phyloP scores from a whole-genome alignment of 2,797 vertebrate genomes.

The Vultur gryphus region DNA sequence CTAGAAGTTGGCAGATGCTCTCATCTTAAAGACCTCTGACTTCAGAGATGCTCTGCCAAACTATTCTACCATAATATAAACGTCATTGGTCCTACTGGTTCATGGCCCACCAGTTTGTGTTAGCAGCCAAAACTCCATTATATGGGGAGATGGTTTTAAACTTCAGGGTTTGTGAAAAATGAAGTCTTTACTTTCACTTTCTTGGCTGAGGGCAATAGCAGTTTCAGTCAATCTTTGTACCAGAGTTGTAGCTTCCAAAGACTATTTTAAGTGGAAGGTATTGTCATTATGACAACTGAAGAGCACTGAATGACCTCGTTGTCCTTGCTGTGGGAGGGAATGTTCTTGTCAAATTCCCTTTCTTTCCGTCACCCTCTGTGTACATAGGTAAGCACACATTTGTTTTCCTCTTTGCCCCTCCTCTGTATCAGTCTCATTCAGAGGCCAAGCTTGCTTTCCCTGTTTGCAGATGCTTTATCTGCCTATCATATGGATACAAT shows the following conservation, averaged over 20 bases:
- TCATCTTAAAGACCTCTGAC: not conserved
- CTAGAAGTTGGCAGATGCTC: not conserved
- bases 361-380: not conserved
- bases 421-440: not conserved
- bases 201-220: not conserved
- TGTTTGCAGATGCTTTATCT: not conserved
- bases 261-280: not conserved
- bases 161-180: not conserved
- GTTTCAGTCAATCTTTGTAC: not conserved
- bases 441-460: not conserved
- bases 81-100: not conserved
- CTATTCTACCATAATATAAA: not conserved
- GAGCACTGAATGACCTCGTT: not conserved
- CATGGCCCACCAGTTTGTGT: not conserved
- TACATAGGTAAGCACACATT: not conserved
- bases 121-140: not conserved
- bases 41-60: not conserved
- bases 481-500: too few relatives aligned
- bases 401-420: not conserved
- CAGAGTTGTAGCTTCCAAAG: not conserved
- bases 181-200: not conserved
- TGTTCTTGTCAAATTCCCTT: not conserved
- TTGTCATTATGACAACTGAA: not conserved
- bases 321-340: not conserved
- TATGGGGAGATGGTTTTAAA: not conserved